phyloP scores from a whole-genome alignment of 2,888 invertebrate species.

The Schizotus pectinicornis region DNA sequence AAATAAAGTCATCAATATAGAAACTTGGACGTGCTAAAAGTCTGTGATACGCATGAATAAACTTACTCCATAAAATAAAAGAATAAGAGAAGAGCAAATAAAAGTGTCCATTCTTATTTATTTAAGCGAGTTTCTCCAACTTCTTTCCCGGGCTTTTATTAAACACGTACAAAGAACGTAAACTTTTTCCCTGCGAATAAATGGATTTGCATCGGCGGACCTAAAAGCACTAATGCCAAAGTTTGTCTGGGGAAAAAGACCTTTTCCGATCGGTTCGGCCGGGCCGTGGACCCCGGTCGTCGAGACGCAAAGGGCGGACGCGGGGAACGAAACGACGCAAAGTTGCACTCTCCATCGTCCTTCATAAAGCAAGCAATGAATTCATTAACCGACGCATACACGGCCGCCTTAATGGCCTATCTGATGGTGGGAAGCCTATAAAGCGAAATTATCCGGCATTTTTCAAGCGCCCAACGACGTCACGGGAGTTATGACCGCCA shows the following conservation, averaged over 20 bases:
- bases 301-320: too few relatives aligned
- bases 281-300: too few relatives aligned
- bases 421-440: slow-evolving; percentile 39
- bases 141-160: slow-evolving; percentile 31
- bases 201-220: slow-evolving; percentile 27
- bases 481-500: not conserved
- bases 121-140: slow-evolving; percentile 25
- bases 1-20: slow-evolving; percentile 21
- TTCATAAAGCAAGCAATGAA: slow-evolving; percentile 40
- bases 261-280: too few relatives aligned
- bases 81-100: slow-evolving; percentile 28
- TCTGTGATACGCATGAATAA: slow-evolving; percentile 33
- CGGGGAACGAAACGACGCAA: too few relatives aligned
- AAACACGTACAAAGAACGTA: slow-evolving; percentile 33
- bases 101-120: slow-evolving; percentile 36
- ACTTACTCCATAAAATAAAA: slow-evolving; percentile 30
- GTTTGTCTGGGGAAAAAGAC: slow-evolving; percentile 7
- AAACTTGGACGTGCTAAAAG: slow-evolving; percentile 27
- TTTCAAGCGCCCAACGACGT: slow-evolving; percentile 6
- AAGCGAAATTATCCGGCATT: slow-evolving; percentile 27
- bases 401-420: slow-evolving; percentile 43
- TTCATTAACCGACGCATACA: slow-evolving; percentile 39
- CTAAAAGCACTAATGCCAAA: slow-evolving; percentile 23
- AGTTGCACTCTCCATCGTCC: slow-evolving; percentile 30
- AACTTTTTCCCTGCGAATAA: slow-evolving; percentile 31